A percentile compares a stretch with the other conserved stretches of the same genome.
Evolutionary conservation across 2,113 vertebrate species (phyloP).

Genomic region (Hemibagrus wyckioides): DNA sequence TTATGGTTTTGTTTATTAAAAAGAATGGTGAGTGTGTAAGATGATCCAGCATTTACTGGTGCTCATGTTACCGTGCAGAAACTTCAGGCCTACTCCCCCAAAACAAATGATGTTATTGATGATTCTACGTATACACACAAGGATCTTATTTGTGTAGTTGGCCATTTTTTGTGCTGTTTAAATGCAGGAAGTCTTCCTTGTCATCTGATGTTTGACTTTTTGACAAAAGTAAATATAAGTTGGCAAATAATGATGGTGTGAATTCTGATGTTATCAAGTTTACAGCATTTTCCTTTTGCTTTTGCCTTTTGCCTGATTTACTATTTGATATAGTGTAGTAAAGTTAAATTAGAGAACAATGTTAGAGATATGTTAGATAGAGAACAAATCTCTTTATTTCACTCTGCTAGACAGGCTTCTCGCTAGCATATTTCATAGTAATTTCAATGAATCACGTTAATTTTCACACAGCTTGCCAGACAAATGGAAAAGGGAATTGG

Average conservation of each 20-base stretch:
- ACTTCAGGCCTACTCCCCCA: neutral
- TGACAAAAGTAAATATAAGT: neutral
- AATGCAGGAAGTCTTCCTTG: neutral
- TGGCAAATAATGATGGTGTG: neutral
- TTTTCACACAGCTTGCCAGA: neutral
- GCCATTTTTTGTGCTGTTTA: conserved; percentile 13
- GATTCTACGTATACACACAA: neutral
- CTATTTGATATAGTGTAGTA: conserved; percentile 24
- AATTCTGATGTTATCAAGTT: neutral
- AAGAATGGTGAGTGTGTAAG: neutral
- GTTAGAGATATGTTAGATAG: too few species aligned
- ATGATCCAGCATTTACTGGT: neutral
- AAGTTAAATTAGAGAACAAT: conserved; percentile 61
- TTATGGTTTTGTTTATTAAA: conserved; percentile 8
- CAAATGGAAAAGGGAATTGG: neutral
- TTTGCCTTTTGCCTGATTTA: neutral
- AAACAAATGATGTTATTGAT: neutral
- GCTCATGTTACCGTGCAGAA: neutral
- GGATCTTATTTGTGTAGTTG: neutral
- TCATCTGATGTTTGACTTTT: neutral
- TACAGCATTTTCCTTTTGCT: neutral
- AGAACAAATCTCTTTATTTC: conserved; percentile 66
- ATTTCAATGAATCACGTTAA: neutral
- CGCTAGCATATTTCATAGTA: neutral
- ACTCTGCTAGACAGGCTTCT: conserved; percentile 20